Evolutionary conservation across 2,797 vertebrate species (phyloP).

Genomic region (Pseudochirops corinnae): DNA sequence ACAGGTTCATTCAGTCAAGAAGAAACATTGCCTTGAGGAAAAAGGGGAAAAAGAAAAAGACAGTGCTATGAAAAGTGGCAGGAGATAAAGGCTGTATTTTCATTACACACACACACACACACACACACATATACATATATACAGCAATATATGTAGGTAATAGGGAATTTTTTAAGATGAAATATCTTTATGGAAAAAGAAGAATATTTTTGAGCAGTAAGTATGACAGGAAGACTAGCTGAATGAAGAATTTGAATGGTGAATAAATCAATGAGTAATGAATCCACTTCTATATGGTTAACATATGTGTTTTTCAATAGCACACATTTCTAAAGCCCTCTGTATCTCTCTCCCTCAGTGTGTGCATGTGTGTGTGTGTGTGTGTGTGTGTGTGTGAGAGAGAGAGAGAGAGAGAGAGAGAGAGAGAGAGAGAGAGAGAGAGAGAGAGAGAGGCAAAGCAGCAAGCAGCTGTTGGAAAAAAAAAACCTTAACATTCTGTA

Average conservation of each 20-base stretch:
- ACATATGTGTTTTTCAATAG: slow-evolving; percentile 5
- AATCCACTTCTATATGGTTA: neutral
- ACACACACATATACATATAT: too few species aligned
- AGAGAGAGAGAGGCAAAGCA: neutral
- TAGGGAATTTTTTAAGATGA: neutral
- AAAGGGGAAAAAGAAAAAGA: neutral
- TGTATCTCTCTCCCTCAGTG: neutral
- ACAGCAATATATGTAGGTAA: neutral
- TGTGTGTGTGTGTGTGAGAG: neutral
- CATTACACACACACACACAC: neutral
- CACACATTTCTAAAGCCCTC: neutral
- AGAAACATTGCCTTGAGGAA: neutral
- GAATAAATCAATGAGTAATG: neutral
- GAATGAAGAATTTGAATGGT: neutral
- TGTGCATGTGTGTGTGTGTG: neutral
- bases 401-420: neutral
- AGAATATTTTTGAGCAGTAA: neutral
- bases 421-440: too few species aligned
- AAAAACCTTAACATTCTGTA: slow-evolving; percentile 67
- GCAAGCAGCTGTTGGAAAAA: slow-evolving; percentile 50
- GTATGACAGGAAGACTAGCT: slow-evolving; percentile 12
- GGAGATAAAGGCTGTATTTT: neutral
- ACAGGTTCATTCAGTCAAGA: neutral
- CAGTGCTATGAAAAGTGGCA: neutral
- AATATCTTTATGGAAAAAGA: neutral